Conservation (phyloP, 2,888 invertebrate genomes). For the Chaitophorus viminalis region DNA sequence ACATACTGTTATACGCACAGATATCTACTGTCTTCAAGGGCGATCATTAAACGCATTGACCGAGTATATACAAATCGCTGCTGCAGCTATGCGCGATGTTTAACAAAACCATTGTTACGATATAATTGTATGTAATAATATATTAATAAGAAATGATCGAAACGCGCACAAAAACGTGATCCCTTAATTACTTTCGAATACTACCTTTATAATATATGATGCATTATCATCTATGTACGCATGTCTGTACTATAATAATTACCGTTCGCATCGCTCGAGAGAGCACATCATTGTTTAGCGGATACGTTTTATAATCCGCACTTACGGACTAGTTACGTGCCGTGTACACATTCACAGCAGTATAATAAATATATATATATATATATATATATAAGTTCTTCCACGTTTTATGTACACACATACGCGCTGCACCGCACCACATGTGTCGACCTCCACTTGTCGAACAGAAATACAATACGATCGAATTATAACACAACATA, state of each 20-base stretch:
- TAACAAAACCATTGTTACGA: not conserved
- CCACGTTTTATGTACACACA: no score
- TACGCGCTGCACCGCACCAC: no score
- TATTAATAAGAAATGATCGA: not conserved
- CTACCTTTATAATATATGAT: not conserved
- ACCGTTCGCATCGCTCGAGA: constrained; percentile 3
- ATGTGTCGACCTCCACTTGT: not conserved
- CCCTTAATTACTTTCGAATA: constrained; percentile 12
- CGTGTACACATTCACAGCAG: no score
- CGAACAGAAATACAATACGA: constrained; percentile 26
- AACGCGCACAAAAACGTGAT: constrained; percentile 4
- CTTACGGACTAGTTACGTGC: constrained; percentile 8
- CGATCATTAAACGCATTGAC: not conserved
- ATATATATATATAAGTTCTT: no score
- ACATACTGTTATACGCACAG: not conserved
- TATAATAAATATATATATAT: no score
- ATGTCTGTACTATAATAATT: not conserved
- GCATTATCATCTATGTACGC: not conserved
- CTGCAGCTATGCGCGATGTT: not conserved
- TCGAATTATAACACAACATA: not conserved
- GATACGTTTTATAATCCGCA: not conserved
- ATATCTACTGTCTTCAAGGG: constrained; percentile 17
- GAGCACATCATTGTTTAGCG: not conserved
- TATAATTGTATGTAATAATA: no score
- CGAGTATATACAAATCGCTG: constrained; percentile 14